Percentiles rank a stretch among this genome's conserved stretches.
phyloP scores from a whole-genome alignment of 2,888 invertebrate genomes.

The Nysson spinosus region DNA sequence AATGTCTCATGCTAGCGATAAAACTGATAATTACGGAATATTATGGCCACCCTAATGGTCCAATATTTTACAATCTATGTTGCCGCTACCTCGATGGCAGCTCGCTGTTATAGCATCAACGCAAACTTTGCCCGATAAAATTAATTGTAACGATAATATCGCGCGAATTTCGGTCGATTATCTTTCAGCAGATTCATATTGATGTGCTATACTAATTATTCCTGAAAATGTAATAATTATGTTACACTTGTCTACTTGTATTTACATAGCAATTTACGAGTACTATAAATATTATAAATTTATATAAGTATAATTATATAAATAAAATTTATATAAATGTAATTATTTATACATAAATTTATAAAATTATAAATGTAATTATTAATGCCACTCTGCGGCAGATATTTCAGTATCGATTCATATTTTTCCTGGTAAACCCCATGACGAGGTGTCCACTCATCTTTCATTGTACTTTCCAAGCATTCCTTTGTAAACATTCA shows the following conservation, averaged over 20 bases:
- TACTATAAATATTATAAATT: no score
- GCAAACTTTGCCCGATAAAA: conserved; percentile 30
- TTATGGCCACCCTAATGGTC: conserved; percentile 42
- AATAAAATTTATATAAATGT: no score
- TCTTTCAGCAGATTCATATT: conserved; percentile 4
- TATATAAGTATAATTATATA: no score
- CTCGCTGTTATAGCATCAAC: neutral
- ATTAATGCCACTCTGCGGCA: no score
- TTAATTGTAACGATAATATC: conserved; percentile 15
- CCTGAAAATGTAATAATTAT: neutral
- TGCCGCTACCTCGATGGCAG: conserved; percentile 3
- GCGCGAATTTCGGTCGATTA: conserved; percentile 9
- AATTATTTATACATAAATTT: no score
- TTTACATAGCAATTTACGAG: no score
- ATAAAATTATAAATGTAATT: no score
- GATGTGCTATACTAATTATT: neutral
- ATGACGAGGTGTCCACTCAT: no score
- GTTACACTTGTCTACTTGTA: neutral
- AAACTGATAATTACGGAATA: conserved; percentile 55
- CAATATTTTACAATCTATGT: conserved; percentile 42
- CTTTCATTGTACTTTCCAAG: no score
- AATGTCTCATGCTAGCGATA: conserved; percentile 33
- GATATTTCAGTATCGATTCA: no score
- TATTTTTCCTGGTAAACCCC: no score
- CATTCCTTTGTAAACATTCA: no score